Base-by-base conservation (phyloP, 2,797 vertebrate species). In the Mus spretus region DNA sequence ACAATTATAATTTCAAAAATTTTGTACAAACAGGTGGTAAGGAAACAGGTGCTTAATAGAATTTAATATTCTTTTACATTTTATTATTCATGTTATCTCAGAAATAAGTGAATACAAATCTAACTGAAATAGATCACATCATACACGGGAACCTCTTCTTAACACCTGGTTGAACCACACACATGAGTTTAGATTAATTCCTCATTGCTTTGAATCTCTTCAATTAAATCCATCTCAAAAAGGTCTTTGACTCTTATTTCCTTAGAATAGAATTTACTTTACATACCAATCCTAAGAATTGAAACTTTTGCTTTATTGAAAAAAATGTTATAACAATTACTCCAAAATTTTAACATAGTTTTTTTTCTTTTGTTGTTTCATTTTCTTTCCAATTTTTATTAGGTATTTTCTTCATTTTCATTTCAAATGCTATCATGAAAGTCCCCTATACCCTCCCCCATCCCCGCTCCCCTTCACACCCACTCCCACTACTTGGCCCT, bases 31-130 rank as follows among this genome's bases (percentile, higher is more conserved):
- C 0, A 77, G 14, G 5, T 86, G 1, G 57, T 85, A 19, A 86
- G 28, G 59, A 93, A 85, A 65, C 10, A 4, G 72, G 82, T 6
- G 75, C 26, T 89, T 55, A 92, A 87, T 53, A 84, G 75, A 75
- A 72, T 7, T 7, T 50, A 74, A 40, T 47, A 80, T 83, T 55
- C 3, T 37, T 3, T 82, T 72, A 37, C 3, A n/a, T 61, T 67
- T 20, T 47, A 57, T 89, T 28, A 72, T 34, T 55, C 37, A 0
- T 67, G 47, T 3, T 22, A 47, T 80, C 70, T 37, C 40, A n/a
- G 50, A 87, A 81, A 19, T 2, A 57, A 89, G 0, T 10, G 0
- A 14, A 31, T 34, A 77, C 82, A 85, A 67, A 34, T 78, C 1
- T 19, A 84, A 9, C 67, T 61, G 24, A 6, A 85, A 70, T 74